phyloP scores from a whole-genome alignment of 2,888 invertebrate genomes.

The Lasioglossum morio region DNA sequence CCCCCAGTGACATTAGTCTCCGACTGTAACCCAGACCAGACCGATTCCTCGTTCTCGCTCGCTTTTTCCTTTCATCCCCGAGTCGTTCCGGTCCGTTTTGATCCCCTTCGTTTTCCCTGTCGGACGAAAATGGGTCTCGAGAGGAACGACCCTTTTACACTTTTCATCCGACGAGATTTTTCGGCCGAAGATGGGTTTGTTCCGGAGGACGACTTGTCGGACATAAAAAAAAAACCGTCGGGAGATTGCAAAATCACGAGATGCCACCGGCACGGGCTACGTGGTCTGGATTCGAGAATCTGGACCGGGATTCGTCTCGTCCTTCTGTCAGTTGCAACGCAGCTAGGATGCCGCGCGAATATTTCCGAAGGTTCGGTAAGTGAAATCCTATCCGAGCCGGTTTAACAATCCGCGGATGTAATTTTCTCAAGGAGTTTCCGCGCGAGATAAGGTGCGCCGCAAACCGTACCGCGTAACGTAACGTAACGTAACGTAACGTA shows the following conservation, averaged over 20 bases:
- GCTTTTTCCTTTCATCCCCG: not conserved
- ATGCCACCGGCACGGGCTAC: slow-evolving; percentile 68
- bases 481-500: not conserved
- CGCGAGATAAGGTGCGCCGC: slow-evolving; percentile 49
- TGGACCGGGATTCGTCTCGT: slow-evolving; percentile 5
- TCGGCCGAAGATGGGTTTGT: slow-evolving; percentile 38
- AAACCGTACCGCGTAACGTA: slow-evolving; percentile 8
- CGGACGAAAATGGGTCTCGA: slow-evolving; percentile 52
- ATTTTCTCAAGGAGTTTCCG: slow-evolving; percentile 58
- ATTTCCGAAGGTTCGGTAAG: slow-evolving; percentile 69
- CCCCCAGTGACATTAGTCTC: slow-evolving; percentile 28
- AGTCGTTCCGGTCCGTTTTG: not conserved
- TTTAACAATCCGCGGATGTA: slow-evolving; percentile 64
- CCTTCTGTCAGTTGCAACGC: slow-evolving; percentile 71
- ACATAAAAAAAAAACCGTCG: slow-evolving; percentile 49
- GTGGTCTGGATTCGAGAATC: slow-evolving; percentile 66
- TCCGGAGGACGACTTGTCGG: slow-evolving; percentile 52
- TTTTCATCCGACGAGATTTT: slow-evolving; percentile 54
- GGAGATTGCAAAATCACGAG: slow-evolving; percentile 67
- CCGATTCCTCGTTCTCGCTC: not conserved
- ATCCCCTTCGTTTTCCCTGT: slow-evolving; percentile 18
- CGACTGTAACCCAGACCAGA: slow-evolving; percentile 5
- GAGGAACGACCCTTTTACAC: slow-evolving; percentile 40
- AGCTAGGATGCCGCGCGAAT: slow-evolving; percentile 67
- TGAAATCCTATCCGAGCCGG: slow-evolving; percentile 69